Evolutionary conservation across 2,888 invertebrate genomes (phyloP).

Genomic region (Drosophila niveifrons): DNA sequence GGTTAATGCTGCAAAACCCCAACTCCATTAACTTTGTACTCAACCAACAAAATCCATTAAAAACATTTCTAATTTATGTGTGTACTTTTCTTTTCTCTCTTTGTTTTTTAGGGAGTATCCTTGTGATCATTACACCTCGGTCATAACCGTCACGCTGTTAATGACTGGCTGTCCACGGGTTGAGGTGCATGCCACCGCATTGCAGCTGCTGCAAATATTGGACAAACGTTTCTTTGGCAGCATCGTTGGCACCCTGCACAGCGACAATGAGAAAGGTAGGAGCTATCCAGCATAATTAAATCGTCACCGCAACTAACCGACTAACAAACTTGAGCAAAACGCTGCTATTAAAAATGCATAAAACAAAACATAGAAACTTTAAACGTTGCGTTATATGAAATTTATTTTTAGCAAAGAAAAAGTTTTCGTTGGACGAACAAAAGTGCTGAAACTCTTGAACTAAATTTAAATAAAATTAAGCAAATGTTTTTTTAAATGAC

Average conservation of each 20-base stretch:
- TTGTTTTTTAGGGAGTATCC: constrained; percentile 93
- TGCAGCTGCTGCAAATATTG: constrained; percentile 96
- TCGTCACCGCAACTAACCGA: background rate
- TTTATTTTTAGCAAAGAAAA: background rate
- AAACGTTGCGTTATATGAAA: background rate
- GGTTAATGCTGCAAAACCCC: constrained; percentile 1
- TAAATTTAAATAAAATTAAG: background rate
- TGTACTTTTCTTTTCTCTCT: constrained; percentile 1
- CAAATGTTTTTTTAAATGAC: background rate
- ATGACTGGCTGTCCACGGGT: constrained; percentile 98
- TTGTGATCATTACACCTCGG: constrained; percentile 98
- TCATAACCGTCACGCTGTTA: constrained; percentile 98
- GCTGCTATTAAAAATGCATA: background rate
- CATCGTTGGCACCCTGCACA: constrained; percentile 87
- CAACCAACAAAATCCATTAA: constrained; percentile 14
- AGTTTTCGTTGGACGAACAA: background rate
- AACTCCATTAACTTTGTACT: constrained; percentile 7
- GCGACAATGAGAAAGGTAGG: constrained; percentile 91
- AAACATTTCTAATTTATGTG: background rate
- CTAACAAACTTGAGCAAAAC: constrained; percentile 4
- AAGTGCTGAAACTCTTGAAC: background rate
- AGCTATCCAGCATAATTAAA: constrained; percentile 63
- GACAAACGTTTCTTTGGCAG: constrained; percentile 98
- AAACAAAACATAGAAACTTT: background rate
- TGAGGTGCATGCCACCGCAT: constrained; percentile 96